A percentile compares a stretch with the other conserved stretches of the same genome.
These are phyloP conservation scores for Gallinago undulata DNA, from an alignment of 2,113 vertebrate genomes.

Conservation along the genomic window DNA sequence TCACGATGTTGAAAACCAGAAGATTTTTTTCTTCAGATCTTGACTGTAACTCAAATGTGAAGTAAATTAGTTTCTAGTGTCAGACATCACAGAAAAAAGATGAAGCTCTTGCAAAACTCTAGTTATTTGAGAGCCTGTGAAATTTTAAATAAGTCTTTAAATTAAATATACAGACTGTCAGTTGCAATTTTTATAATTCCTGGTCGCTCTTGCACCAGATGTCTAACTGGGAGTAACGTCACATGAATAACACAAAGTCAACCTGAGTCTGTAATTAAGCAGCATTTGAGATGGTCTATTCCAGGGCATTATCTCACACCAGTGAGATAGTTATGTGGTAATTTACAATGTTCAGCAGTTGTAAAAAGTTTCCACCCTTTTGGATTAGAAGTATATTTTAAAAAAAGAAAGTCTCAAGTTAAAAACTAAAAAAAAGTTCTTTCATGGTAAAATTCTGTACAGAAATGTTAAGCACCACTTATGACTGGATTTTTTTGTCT, in stretches of 20 bases:
- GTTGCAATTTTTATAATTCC: constrained; percentile 68
- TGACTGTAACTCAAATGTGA: constrained; percentile 71
- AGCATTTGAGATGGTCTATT: constrained; percentile 96
- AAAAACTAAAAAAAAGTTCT: constrained; percentile 84
- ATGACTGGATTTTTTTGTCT: constrained; percentile 62
- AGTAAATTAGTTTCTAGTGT: constrained; percentile 79
- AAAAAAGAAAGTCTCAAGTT: constrained; percentile 78
- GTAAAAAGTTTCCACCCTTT: constrained; percentile 80
- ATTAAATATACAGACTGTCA: constrained; percentile 76
- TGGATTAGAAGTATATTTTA: constrained; percentile 74
- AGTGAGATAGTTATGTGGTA: constrained; percentile 79
- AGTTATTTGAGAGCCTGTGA: constrained; percentile 59
- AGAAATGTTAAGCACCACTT: constrained; percentile 91
- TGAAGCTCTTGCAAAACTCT: constrained; percentile 60
- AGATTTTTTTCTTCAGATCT: constrained; percentile 73
- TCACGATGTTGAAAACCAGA: constrained; percentile 73
- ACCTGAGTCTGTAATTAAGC: constrained; percentile 98
- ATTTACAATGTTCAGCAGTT: constrained; percentile 82
- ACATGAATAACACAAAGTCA: constrained; percentile 80
- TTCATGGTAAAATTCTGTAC: constrained; percentile 89
- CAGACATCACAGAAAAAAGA: constrained; percentile 73
- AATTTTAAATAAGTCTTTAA: constrained; percentile 79
- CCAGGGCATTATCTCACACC: constrained; percentile 83
- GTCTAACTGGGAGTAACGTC: constrained; percentile 74
- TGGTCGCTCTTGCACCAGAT: constrained; percentile 69